Evolutionary conservation across 1,140 invertebrate species (phyloP).

Genomic region (Zaprionus lachaisei): DNA sequence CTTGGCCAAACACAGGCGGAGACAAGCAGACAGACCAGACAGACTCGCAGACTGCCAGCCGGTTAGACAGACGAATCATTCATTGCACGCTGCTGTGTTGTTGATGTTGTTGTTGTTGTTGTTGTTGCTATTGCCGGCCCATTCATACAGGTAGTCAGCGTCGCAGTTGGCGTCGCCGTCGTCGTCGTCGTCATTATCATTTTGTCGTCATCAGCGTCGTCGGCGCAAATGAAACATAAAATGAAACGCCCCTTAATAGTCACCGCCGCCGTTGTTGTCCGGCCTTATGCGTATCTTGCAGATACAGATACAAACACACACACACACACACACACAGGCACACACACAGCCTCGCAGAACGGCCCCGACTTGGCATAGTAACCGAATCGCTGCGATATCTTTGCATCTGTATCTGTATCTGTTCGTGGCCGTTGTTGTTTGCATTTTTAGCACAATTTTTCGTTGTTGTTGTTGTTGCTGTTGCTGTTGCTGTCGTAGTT

Average conservation of each 20-base stretch:
- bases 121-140: conserved; percentile 21
- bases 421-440: conserved; percentile 68
- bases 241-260: conserved; percentile 82
- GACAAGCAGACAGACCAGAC: conserved; percentile 12
- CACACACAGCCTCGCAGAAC: conserved; percentile 1
- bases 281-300: conserved; percentile 76
- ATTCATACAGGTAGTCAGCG: conserved; percentile 66
- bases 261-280: conserved; percentile 46
- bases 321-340: conserved; percentile 23
- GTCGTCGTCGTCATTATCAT: conserved; percentile 76
- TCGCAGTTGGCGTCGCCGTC: conserved; percentile 34
- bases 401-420: conserved; percentile 42
- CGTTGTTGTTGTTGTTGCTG: conserved; percentile 37
- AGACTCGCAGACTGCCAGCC: conserved; percentile 21
- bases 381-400: conserved; percentile 70
- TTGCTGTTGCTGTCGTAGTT: conserved; percentile 24
- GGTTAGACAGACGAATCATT: conserved; percentile 60
- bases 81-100: conserved; percentile 55
- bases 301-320: conserved; percentile 50
- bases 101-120: conserved; percentile 8
- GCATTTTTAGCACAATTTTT: conserved; percentile 75
- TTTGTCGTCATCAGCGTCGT: conserved; percentile 80
- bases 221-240: conserved; percentile 83
- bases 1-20: conserved; percentile 44
- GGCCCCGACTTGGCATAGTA: conserved; percentile 49